Evolutionary conservation across 2,888 invertebrate species (phyloP).

Genomic region (Eristalinus aeneus): DNA sequence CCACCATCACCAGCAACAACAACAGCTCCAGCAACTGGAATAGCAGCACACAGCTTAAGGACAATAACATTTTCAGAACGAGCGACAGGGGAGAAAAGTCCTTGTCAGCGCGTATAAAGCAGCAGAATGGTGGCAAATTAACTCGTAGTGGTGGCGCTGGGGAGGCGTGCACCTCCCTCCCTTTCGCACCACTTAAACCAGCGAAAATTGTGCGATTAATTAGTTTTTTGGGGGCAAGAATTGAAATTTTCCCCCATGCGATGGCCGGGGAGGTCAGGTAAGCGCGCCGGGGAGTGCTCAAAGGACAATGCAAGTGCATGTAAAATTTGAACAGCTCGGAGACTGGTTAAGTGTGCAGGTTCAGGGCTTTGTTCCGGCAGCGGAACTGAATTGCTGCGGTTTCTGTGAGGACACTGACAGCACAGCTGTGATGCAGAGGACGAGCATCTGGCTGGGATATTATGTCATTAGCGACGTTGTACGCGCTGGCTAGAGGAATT

Average conservation of each 20-base stretch:
- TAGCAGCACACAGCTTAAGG: neutral
- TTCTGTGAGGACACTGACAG: neutral
- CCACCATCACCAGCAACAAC: neutral
- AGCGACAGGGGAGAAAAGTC: neutral
- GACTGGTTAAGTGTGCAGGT: neutral
- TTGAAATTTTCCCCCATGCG: conserved; percentile 52
- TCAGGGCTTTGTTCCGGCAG: neutral
- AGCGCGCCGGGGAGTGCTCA: neutral
- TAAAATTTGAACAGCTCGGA: neutral
- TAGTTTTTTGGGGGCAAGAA: conserved; percentile 53
- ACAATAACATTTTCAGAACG: neutral
- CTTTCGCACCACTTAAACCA: too few relatives aligned
- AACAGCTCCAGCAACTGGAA: conserved; percentile 3
- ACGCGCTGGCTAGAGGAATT: neutral
- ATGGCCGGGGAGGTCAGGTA: neutral
- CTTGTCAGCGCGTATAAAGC: conserved; percentile 2
- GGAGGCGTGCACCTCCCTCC: neutral
- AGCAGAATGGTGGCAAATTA: conserved; percentile 19
- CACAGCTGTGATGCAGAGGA: neutral
- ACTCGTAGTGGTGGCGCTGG: neutral
- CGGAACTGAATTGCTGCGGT: neutral
- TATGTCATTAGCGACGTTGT: neutral
- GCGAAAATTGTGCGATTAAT: conserved; percentile 59
- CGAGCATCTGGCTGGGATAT: neutral
- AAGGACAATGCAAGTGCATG: conserved; percentile 1